Conservation (phyloP, 1,140 invertebrate genomes). For the Dufourea novaeangliae region DNA sequence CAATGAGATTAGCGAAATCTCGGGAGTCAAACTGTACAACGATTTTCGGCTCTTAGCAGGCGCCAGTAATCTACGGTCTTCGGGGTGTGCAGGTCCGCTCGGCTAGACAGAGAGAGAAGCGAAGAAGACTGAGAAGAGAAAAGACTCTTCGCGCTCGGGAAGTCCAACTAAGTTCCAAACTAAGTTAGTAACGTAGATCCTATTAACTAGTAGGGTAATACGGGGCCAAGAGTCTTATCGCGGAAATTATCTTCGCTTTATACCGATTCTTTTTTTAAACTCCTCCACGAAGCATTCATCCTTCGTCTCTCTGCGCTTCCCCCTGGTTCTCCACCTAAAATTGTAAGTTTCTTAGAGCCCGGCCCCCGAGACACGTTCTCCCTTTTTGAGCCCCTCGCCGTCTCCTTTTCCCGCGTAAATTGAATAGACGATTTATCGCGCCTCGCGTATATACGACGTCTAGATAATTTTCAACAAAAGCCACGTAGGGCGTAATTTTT, state of each 20-base stretch:
- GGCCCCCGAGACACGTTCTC: neutral
- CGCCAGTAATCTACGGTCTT: constrained; percentile 49
- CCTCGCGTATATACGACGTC: neutral
- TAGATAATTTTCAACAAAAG: constrained; percentile 8
- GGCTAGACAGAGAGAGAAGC: too few relatives aligned
- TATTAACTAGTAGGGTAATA: constrained; percentile 74
- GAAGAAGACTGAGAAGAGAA: constrained; percentile 35
- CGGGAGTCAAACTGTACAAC: constrained; percentile 50
- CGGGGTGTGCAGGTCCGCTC: constrained; percentile 23
- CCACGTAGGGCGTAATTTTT: neutral
- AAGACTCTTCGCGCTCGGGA: constrained; percentile 64
- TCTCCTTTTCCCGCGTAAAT: constrained; percentile 36
- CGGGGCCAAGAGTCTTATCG: constrained; percentile 73
- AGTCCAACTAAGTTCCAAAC: constrained; percentile 68
- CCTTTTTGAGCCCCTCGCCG: too few relatives aligned
- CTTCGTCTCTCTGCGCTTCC: neutral
- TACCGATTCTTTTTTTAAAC: constrained; percentile 60
- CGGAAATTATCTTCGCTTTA: constrained; percentile 72
- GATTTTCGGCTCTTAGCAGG: constrained; percentile 47
- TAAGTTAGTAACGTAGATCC: constrained; percentile 74
- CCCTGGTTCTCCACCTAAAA: neutral
- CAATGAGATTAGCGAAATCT: constrained; percentile 50
- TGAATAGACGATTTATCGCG: constrained; percentile 44
- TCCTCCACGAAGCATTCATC: constrained; percentile 11
- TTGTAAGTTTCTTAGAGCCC: constrained; percentile 7